Base-by-base conservation (phyloP, 2,113 vertebrate species). In the Corythornis madagascariensis region DNA sequence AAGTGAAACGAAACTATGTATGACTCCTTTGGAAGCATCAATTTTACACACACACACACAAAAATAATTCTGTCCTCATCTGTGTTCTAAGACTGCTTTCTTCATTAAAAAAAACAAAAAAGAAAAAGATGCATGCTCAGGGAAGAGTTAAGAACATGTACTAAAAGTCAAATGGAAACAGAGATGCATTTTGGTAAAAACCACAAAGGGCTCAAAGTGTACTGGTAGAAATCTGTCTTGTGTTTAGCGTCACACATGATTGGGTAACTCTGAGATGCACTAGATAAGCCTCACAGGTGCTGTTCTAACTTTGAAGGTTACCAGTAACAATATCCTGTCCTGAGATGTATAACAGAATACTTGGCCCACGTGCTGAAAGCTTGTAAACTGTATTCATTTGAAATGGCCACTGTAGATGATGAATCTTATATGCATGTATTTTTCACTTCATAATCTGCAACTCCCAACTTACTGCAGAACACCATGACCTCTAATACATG, bases 291-390 rank as follows among this genome's bases (percentile, higher is more conserved):
- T 91, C 95, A 71, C 92, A 96, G 95, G 93, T 83, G 92, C 88
- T 90, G 83, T 96, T 96, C 95, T 95, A 94, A 96, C 94, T 97
- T 86, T 97, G 97, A 98, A 98, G 96, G 96, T 97, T 97, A 96
- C 95, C 94, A 98, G 98, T 97, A 98, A 97, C 96, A 96, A 97
- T 98, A 98, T 99, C 99, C 98, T 98, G 98, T 98, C 98, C 98
- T 97, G 93, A 97, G 92, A 96, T 94, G 90, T 77, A 97, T 96
- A 97, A 97, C 95, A 95, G 94, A 90, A 86, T 91, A 80, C 42
- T 83, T 84, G 69, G 81, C 60, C 31, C 43, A 56, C 1, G 10
- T 59, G 63, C 67, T 91, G 86, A 92, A 95, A 94, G 80, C 57
- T 21, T 71, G 3, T 74, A 90, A 94, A 21, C 53, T 89, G 38